phyloP scores from a whole-genome alignment of 1,140 invertebrate genomes.

The Anthonomus grandis region DNA sequence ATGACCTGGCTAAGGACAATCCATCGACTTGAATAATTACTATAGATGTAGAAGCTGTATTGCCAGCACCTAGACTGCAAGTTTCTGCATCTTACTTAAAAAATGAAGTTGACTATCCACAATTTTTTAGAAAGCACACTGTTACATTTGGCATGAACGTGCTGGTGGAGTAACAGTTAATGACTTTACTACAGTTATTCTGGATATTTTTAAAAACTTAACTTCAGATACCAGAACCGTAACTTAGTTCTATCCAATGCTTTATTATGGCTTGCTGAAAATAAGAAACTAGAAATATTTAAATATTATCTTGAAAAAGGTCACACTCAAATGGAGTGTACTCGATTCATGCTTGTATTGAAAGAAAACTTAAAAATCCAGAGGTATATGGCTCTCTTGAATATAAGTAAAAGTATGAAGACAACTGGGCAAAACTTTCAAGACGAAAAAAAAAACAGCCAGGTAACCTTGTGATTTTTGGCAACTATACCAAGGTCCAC shows the following conservation, averaged over 20 bases:
- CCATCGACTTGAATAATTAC: neutral
- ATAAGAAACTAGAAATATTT: neutral
- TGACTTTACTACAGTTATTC: neutral
- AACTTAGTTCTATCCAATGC: neutral
- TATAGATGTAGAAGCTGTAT: constrained; percentile 3
- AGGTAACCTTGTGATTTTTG: neutral
- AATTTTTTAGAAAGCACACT: neutral
- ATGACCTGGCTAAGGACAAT: neutral
- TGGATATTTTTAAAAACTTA: too few relatives aligned
- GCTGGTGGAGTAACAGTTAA: constrained; percentile 3
- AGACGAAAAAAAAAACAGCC: neutral
- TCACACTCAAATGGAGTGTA: constrained; percentile 2
- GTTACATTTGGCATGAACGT: constrained; percentile 2
- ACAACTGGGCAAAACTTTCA: neutral
- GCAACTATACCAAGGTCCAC: neutral
- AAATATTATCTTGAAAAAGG: constrained; percentile 4
- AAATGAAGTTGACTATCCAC: constrained; percentile 1
- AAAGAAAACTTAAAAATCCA: constrained; percentile 2
- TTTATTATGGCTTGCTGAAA: neutral
- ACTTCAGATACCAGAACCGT: neutral
- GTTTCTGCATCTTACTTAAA: constrained; percentile 5
- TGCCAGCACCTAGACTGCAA: neutral
- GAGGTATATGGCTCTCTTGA: constrained; percentile 2
- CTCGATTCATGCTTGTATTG: constrained; percentile 1
- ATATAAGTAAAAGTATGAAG: constrained; percentile 3